Percentiles rank a stretch among this genome's conserved stretches.
phyloP scores from a whole-genome alignment of 2,888 invertebrate species.

The Panzeria rudis region DNA sequence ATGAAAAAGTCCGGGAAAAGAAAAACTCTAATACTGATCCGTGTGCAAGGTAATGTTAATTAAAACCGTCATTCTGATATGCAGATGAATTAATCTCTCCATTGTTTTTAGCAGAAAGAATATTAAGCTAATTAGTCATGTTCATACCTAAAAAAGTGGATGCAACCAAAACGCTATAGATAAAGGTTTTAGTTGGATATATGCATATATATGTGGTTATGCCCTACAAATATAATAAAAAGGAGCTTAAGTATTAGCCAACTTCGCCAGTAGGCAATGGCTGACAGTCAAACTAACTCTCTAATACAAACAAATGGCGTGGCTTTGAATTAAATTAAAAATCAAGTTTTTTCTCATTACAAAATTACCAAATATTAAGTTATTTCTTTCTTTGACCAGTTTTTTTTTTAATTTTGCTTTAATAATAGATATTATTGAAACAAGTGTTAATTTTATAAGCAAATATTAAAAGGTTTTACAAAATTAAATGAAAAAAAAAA shows the following conservation, averaged over 20 bases:
- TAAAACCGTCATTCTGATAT: no score
- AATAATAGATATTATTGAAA: slow-evolving; percentile 10
- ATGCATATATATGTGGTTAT: neutral
- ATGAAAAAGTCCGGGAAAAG: no score
- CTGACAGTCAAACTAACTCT: neutral
- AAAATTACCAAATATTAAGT: slow-evolving; percentile 18
- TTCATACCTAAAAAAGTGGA: no score
- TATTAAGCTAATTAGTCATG: no score
- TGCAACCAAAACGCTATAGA: no score
- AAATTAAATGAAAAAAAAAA: slow-evolving; percentile 4
- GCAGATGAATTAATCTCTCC: no score
- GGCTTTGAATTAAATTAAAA: neutral
- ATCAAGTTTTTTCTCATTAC: neutral
- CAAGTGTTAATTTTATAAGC: slow-evolving; percentile 24
- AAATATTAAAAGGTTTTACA: slow-evolving; percentile 30
- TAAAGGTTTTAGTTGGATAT: neutral
- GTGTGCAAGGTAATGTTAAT: no score
- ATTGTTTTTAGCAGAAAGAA: no score
- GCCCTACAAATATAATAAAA: neutral
- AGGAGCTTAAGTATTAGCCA: neutral
- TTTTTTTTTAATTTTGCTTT: neutral
- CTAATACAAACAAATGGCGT: neutral
- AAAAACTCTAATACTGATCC: no score
- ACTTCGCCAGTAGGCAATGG: neutral
- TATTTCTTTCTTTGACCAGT: slow-evolving; percentile 11